These are phyloP conservation scores for Triops cancriformis DNA, from an alignment of 1,140 invertebrate species.

Conservation along the genomic window DNA sequence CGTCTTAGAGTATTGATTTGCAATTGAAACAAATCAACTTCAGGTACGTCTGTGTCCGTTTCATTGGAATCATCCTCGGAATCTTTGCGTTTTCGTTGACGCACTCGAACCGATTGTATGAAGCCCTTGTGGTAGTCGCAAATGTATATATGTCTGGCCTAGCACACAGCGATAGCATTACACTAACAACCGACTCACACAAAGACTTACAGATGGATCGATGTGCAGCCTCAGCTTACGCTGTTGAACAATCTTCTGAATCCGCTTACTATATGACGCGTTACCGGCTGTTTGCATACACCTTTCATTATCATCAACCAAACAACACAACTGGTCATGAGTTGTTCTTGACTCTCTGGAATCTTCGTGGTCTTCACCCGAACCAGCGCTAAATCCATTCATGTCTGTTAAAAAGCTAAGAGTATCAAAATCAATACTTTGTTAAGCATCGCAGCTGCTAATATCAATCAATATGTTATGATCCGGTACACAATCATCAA, in stretches of 20 bases:
- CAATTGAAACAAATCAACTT: constrained; percentile 57
- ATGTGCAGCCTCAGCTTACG: constrained; percentile 79
- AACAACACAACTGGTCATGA: constrained; percentile 82
- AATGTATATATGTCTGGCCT: constrained; percentile 91
- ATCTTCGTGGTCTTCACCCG: constrained; percentile 59
- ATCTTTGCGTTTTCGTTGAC: constrained; percentile 74
- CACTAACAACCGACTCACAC: not conserved
- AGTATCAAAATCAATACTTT: no score
- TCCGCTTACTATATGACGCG: constrained; percentile 91
- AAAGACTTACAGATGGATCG: constrained; percentile 62
- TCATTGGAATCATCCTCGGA: constrained; percentile 87
- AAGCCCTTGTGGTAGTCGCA: constrained; percentile 93
- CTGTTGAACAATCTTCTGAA: constrained; percentile 92
- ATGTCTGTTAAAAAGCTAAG: constrained; percentile 35
- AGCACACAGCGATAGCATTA: constrained; percentile 34
- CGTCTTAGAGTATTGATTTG: constrained; percentile 85
- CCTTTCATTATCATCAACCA: constrained; percentile 78
- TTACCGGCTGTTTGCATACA: constrained; percentile 83
- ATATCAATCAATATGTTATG: no score
- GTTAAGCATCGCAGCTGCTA: no score
- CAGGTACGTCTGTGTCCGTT: constrained; percentile 39
- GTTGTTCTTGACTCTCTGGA: constrained; percentile 53
- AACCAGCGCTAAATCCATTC: constrained; percentile 78
- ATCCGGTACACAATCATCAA: no score
- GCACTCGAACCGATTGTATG: constrained; percentile 81